These are phyloP conservation scores for Acanthis flammea DNA, from an alignment of 2,797 vertebrate species.

Conservation along the genomic window DNA sequence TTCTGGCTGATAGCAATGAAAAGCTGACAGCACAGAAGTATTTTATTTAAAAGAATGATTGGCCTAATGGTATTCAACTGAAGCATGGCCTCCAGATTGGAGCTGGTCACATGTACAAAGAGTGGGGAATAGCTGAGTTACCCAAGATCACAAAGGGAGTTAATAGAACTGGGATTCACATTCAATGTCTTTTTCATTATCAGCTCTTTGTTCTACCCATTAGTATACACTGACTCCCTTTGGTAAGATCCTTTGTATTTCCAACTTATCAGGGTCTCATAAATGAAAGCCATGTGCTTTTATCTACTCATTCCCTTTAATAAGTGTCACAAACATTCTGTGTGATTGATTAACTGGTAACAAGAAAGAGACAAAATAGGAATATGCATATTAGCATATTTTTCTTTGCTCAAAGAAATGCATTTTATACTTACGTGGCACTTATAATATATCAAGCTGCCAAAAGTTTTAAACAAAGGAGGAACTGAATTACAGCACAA, in stretches of 20 bases:
- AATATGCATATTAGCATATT: slow-evolving; percentile 50
- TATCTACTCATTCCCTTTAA: slow-evolving; percentile 67
- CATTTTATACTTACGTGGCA: background rate
- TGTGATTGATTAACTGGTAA: slow-evolving; percentile 67
- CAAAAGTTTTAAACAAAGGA: slow-evolving; percentile 61
- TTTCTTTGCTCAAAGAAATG: slow-evolving; percentile 43
- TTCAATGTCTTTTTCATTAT: slow-evolving; percentile 44
- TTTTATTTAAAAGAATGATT: slow-evolving; percentile 44
- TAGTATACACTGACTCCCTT: slow-evolving; percentile 65
- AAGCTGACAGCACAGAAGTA: slow-evolving; percentile 11
- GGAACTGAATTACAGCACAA: slow-evolving; percentile 16
- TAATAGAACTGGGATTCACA: slow-evolving; percentile 57
- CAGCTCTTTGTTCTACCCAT: slow-evolving; percentile 60
- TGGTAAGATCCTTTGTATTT: slow-evolving; percentile 65
- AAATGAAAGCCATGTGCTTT: slow-evolving; percentile 66
- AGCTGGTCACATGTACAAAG: slow-evolving; percentile 12
- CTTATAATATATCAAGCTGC: slow-evolving; percentile 42
- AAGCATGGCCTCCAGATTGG: slow-evolving; percentile 32
- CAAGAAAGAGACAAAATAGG: slow-evolving; percentile 63
- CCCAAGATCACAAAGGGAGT: slow-evolving; percentile 52
- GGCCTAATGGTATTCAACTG: slow-evolving; percentile 26
- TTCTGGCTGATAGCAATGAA: slow-evolving; percentile 49
- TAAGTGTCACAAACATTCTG: slow-evolving; percentile 65
- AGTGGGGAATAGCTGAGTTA: slow-evolving; percentile 23
- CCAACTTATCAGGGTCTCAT: slow-evolving; percentile 61